phyloP scores from a whole-genome alignment of 2,888 invertebrate genomes.

The Pristionchus exspectatus region DNA sequence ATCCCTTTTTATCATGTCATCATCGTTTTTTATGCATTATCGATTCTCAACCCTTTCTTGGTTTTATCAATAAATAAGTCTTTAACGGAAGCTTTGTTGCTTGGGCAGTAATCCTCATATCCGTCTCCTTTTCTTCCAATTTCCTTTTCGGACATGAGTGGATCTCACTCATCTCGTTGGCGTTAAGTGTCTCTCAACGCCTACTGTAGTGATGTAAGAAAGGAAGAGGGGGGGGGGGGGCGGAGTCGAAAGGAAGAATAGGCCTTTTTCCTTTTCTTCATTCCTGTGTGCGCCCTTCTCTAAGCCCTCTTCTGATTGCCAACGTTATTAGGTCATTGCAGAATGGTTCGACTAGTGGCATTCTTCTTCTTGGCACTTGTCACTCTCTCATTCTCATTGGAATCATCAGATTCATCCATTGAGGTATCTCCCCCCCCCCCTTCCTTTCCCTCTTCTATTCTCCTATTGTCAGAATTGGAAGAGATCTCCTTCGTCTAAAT shows the following conservation, averaged over 20 bases:
- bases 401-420: constrained; percentile 8
- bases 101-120: background rate
- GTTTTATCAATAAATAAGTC: too few species aligned
- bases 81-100: too few species aligned
- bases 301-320: constrained; percentile 11
- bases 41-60: too few species aligned
- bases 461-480: constrained; percentile 2
- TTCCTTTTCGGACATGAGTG: background rate
- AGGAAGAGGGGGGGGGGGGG: background rate
- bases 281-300: too few species aligned
- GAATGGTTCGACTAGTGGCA: constrained; percentile 9
- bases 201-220: background rate
- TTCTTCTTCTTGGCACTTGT: constrained; percentile 5
- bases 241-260: background rate
- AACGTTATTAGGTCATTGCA: background rate
- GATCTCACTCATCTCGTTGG: background rate
- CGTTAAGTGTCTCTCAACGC: background rate
- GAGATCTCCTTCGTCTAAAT: constrained; percentile 60
- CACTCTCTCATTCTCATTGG: background rate
- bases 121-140: constrained; percentile 16
- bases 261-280: background rate
- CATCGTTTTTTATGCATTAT: too few species aligned
- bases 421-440: constrained; percentile 20
- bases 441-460: background rate
- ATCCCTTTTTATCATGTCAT: too few species aligned